These are phyloP conservation scores for Megalopta genalis DNA, from an alignment of 1,140 invertebrate genomes.

Conservation along the genomic window DNA sequence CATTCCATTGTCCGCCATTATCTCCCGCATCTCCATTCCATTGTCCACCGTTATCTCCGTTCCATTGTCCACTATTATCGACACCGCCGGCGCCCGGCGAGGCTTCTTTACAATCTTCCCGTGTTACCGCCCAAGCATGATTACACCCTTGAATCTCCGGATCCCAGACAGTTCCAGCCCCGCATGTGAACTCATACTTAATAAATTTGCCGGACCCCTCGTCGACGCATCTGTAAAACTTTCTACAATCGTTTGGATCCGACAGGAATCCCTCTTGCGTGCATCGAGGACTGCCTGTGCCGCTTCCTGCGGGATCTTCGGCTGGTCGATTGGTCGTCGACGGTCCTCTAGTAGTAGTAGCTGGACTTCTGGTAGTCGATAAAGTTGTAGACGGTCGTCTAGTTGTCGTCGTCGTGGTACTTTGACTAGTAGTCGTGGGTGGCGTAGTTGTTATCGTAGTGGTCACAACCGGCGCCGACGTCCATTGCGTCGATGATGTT, in stretches of 20 bases:
- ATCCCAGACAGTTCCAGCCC: constrained; percentile 87
- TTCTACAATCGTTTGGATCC: constrained; percentile 85
- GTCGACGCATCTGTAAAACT: constrained; percentile 89
- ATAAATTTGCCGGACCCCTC: constrained; percentile 81
- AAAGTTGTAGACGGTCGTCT: constrained; percentile 1
- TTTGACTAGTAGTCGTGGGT: constrained; percentile 11
- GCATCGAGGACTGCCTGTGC: constrained; percentile 64
- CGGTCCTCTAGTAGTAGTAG: constrained; percentile 6
- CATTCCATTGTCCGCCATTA: constrained; percentile 46
- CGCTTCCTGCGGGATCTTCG: neutral
- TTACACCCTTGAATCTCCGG: constrained; percentile 84
- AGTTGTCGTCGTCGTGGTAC: constrained; percentile 10
- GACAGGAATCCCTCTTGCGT: constrained; percentile 84
- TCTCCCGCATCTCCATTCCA: constrained; percentile 51
- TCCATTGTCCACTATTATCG: constrained; percentile 40
- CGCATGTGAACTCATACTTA: constrained; percentile 86
- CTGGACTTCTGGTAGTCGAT: neutral
- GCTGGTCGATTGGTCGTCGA: constrained; percentile 5
- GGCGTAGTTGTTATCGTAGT: neutral
- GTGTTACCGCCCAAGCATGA: constrained; percentile 82
- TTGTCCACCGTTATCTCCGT: constrained; percentile 48
- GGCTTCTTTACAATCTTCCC: constrained; percentile 60
- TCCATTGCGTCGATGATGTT: constrained; percentile 5
- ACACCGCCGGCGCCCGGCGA: constrained; percentile 12
- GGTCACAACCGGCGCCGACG: constrained; percentile 1